These are phyloP conservation scores for Enteromius viviparus DNA, from an alignment of 2,797 vertebrate genomes.

Conservation along the genomic window DNA sequence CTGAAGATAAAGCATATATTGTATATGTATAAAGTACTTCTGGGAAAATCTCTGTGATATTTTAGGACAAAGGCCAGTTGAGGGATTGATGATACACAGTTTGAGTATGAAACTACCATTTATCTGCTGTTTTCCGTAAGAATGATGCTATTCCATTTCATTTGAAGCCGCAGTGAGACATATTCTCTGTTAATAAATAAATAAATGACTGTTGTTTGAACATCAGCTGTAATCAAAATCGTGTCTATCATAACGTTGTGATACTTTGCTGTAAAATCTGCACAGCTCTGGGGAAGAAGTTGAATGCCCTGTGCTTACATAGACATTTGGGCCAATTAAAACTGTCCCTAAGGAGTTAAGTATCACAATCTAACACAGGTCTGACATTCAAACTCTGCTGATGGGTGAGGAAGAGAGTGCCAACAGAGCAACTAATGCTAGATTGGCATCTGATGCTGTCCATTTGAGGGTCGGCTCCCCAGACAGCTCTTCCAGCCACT, in stretches of 20 bases:
- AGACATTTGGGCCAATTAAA: conserved; percentile 53
- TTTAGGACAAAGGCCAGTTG: background rate
- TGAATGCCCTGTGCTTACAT: conserved; percentile 31
- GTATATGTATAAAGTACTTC: conserved; percentile 17
- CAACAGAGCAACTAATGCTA: conserved; percentile 41
- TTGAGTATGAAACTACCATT: background rate
- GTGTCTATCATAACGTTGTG: background rate
- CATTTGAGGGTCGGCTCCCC: conserved; percentile 23
- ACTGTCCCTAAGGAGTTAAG: conserved; percentile 21
- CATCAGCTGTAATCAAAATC: background rate
- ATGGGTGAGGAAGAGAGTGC: conserved; percentile 43
- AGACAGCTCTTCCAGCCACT: conserved; percentile 49
- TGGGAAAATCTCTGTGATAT: conserved; percentile 15
- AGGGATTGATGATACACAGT: background rate
- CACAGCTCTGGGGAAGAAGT: background rate
- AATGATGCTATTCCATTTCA: background rate
- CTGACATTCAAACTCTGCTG: conserved; percentile 44
- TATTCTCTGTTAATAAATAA: background rate
- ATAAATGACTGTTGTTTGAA: background rate
- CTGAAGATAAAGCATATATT: background rate
- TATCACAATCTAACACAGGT: conserved; percentile 38
- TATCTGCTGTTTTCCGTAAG: background rate
- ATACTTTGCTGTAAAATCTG: conserved; percentile 1
- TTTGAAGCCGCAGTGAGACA: background rate
- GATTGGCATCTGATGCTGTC: conserved; percentile 5